Conservation (phyloP, 2,113 vertebrate genomes). For the Seriola dumerili region DNA sequence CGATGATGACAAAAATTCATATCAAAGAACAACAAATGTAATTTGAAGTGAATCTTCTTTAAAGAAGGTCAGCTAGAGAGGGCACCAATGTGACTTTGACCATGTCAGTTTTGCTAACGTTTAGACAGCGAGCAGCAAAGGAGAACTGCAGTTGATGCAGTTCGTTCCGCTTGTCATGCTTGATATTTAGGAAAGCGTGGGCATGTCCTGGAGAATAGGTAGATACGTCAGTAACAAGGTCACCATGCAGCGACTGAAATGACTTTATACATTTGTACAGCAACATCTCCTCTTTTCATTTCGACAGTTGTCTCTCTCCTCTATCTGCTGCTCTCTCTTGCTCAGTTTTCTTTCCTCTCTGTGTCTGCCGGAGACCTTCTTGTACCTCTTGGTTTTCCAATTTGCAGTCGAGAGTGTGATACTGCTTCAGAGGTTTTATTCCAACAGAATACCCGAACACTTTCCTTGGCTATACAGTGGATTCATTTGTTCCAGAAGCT, state of each 20-base stretch:
- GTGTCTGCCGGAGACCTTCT: not conserved
- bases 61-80: slow-evolving; percentile 55
- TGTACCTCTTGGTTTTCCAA: slow-evolving; percentile 1
- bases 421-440: slow-evolving; percentile 11
- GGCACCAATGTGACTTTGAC: slow-evolving; percentile 27
- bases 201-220: slow-evolving; percentile 40
- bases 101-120: slow-evolving; percentile 59
- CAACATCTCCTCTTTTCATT: slow-evolving; percentile 14
- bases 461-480: slow-evolving; percentile 1
- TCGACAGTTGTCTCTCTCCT: slow-evolving; percentile 4
- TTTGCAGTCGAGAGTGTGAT: not conserved
- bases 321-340: not conserved
- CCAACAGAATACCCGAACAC: not conserved
- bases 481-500: slow-evolving; percentile 36
- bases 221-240: slow-evolving; percentile 63
- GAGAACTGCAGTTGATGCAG: slow-evolving; percentile 64
- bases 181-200: slow-evolving; percentile 52
- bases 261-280: slow-evolving; percentile 24
- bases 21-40: slow-evolving; percentile 17
- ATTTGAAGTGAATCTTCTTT: slow-evolving; percentile 58
- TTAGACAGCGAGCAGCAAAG: slow-evolving; percentile 57
- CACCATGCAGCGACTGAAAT: slow-evolving; percentile 37
- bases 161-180: slow-evolving; percentile 66
- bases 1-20: slow-evolving; percentile 24
- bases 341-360: slow-evolving; percentile 14